Conservation (phyloP, 2,797 vertebrate species). For the Arctocebus calabarensis region DNA sequence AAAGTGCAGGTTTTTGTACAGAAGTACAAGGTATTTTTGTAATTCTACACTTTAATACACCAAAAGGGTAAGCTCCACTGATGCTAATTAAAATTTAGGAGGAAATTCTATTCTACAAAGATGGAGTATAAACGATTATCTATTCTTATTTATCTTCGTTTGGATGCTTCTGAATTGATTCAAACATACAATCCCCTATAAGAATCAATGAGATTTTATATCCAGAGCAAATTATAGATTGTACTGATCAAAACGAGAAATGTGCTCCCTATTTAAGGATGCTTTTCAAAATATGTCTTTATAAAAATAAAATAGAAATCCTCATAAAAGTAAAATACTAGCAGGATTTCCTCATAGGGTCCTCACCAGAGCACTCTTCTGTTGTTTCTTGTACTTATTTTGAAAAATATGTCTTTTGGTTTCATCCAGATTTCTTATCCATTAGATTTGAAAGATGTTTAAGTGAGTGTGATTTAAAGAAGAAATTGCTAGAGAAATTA, state of each 20-base stretch:
- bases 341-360: slow-evolving; percentile 42
- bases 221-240: slow-evolving; percentile 10
- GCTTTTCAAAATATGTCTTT: slow-evolving; percentile 52
- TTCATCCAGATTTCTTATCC: slow-evolving; percentile 57
- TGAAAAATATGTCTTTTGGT: slow-evolving; percentile 35
- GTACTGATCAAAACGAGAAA: neutral
- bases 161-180: slow-evolving; percentile 6
- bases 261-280: neutral
- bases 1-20: neutral
- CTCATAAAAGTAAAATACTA: slow-evolving; percentile 47
- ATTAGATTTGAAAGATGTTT: slow-evolving; percentile 58
- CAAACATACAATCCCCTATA: neutral
- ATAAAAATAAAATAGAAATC: slow-evolving; percentile 46
- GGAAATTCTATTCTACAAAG: neutral
- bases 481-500: slow-evolving; percentile 59
- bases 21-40: neutral
- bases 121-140: neutral
- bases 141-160: neutral
- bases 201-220: slow-evolving; percentile 53
- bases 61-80: neutral
- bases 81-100: neutral
- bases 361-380: neutral
- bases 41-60: neutral
- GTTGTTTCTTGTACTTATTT: slow-evolving; percentile 21
- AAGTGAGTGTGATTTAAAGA: slow-evolving; percentile 49